These are phyloP conservation scores for Pogonus chalceus DNA, from an alignment of 1,140 invertebrate species.

Conservation along the genomic window DNA sequence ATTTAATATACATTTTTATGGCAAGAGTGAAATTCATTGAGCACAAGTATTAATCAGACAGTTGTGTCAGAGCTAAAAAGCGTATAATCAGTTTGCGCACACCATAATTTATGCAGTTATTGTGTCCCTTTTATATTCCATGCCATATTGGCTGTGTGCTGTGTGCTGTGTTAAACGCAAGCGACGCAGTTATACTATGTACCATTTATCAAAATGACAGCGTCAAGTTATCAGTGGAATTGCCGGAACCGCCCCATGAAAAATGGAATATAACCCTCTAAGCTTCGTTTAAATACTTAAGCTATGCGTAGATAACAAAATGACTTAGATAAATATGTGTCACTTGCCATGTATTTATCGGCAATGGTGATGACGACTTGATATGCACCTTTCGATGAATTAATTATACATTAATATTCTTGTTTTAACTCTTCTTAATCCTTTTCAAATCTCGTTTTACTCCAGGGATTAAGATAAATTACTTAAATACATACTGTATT, in stretches of 20 bases:
- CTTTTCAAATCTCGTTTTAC: too few relatives aligned
- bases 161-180: not conserved
- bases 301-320: not conserved
- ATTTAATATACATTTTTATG: too few relatives aligned
- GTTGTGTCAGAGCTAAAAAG: not conserved
- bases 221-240: constrained; percentile 2
- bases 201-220: constrained; percentile 6
- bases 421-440: too few relatives aligned
- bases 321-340: not conserved
- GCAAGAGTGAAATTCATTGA: not conserved
- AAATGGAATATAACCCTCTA: not conserved
- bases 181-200: not conserved
- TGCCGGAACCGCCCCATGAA: constrained; percentile 6
- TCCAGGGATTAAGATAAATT: too few relatives aligned
- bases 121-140: not conserved
- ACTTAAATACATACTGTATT: too few relatives aligned
- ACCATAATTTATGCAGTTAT: constrained; percentile 3
- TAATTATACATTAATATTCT: too few relatives aligned
- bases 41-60: not conserved
- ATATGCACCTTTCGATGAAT: too few relatives aligned
- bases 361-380: too few relatives aligned
- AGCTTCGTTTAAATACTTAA: constrained; percentile 2
- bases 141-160: not conserved
- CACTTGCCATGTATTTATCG: too few relatives aligned
- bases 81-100: not conserved